Evolutionary conservation across 2,797 vertebrate species (phyloP), one percentile per base, ranked within the genome.

Genomic region (Lophius americanus): DNA sequence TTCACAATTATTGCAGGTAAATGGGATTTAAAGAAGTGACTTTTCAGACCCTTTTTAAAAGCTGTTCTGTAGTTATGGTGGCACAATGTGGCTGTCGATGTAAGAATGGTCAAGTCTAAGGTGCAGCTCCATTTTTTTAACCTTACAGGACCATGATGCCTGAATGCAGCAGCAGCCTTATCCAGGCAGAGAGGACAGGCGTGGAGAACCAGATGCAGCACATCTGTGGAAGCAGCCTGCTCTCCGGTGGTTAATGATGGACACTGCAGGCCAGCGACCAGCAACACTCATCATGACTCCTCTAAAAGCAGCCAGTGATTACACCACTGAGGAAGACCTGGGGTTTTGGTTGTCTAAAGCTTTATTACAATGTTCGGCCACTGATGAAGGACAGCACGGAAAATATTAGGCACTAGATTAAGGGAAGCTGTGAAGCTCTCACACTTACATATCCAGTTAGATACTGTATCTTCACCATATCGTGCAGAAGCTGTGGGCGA

Each of bases 231-330:
- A 60, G 59, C 48, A 63, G 47, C 51, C 78, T 88, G 84, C 83
- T 0, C 85, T 80, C 91, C 90, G 62, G 50, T 89, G 89, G 88
- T 64, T 58, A n/a, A 60, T n/a, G 4, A 0, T 32, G 13, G 52
- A 46, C 58, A 83, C 60, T 87, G 80, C 84, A 85, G 52, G 33
- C 37, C 43, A 38, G 11, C 7, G 7, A 50, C 36, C 13, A 9
- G 50, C 36, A 7, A 2, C 46, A 11, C 23, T 23, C 23, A 23
- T 23, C 23, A 23, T 23, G 23, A 23, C 23, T 23, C 23, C 23
- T 23, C 23, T 23, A 2, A 23, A 23, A 23, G 23, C 23, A 23
- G 23, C 23, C 23, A 23, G 23, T 23, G 23, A 23, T 23, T 23
- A 23, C 23, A 23, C 23, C 2, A 23, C n/a, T 44, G 3, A 38